Conservation (phyloP, 2,888 invertebrate species). For the Aleiodes leptofemur region DNA sequence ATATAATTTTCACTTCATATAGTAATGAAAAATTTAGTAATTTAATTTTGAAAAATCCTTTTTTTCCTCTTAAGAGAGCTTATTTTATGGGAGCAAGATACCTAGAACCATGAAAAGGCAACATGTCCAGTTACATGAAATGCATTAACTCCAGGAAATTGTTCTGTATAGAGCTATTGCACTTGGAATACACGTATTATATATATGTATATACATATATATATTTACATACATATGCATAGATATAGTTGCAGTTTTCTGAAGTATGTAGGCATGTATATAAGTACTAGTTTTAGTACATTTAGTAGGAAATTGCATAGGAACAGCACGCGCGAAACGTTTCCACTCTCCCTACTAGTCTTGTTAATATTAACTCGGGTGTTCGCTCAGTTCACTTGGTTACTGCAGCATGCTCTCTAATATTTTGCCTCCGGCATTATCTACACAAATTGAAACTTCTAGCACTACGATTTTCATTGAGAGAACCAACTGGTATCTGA, state of each 20-base stretch:
- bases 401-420: conserved; percentile 19
- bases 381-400: conserved; percentile 11
- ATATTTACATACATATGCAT: neutral
- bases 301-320: conserved; percentile 70
- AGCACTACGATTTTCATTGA: conserved; percentile 8
- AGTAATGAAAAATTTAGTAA: too few species aligned
- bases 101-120: too few species aligned
- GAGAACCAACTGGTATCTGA: neutral
- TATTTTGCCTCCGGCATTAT: conserved; percentile 27
- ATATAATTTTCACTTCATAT: too few species aligned
- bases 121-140: neutral
- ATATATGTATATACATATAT: neutral
- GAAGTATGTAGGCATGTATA: conserved; percentile 65
- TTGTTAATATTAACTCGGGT: conserved; percentile 70
- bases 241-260: conserved; percentile 44
- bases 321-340: conserved; percentile 64
- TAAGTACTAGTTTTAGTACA: conserved; percentile 59
- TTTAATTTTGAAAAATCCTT: too few species aligned
- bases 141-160: too few species aligned
- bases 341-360: conserved; percentile 41
- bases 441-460: conserved; percentile 31
- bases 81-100: too few species aligned
- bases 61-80: too few species aligned
- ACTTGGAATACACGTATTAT: neutral
- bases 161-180: too few species aligned